These are phyloP conservation scores for Athene noctua DNA, from an alignment of 2,113 vertebrate genomes.

Conservation along the genomic window DNA sequence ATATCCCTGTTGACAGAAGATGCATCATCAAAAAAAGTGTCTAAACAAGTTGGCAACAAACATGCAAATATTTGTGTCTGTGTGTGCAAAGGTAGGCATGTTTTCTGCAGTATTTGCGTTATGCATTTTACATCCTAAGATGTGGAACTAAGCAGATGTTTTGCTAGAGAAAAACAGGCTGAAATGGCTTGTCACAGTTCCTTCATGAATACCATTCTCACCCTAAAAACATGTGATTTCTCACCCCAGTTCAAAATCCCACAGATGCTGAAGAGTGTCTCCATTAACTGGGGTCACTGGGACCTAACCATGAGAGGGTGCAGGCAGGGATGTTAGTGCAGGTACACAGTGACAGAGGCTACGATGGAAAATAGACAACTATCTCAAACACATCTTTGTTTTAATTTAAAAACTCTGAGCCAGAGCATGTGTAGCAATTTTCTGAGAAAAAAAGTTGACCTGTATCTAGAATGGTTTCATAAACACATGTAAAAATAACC, in stretches of 20 bases:
- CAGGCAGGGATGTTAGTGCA: neutral
- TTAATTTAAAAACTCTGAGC: neutral
- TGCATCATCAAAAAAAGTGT: neutral
- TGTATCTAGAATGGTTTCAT: neutral
- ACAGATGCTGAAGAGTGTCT: neutral
- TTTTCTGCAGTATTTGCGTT: neutral
- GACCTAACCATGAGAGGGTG: neutral
- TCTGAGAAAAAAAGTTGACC: slow-evolving; percentile 12
- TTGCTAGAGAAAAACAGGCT: slow-evolving; percentile 1
- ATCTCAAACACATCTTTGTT: neutral
- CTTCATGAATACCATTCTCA: neutral
- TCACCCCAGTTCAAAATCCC: neutral
- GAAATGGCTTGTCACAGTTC: neutral
- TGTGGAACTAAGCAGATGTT: slow-evolving; percentile 26
- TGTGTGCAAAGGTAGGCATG: neutral
- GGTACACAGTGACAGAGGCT: neutral
- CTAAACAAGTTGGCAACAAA: neutral
- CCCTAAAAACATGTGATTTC: neutral
- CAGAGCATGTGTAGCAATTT: slow-evolving; percentile 6
- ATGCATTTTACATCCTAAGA: slow-evolving; percentile 5
- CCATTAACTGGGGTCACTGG: neutral
- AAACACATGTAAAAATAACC: slow-evolving; percentile 18
- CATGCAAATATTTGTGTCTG: slow-evolving; percentile 5
- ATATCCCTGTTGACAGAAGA: neutral
- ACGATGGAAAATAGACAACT: neutral